These are phyloP conservation scores for Anastrepha ludens DNA, from an alignment of 1,140 invertebrate genomes.

Conservation along the genomic window DNA sequence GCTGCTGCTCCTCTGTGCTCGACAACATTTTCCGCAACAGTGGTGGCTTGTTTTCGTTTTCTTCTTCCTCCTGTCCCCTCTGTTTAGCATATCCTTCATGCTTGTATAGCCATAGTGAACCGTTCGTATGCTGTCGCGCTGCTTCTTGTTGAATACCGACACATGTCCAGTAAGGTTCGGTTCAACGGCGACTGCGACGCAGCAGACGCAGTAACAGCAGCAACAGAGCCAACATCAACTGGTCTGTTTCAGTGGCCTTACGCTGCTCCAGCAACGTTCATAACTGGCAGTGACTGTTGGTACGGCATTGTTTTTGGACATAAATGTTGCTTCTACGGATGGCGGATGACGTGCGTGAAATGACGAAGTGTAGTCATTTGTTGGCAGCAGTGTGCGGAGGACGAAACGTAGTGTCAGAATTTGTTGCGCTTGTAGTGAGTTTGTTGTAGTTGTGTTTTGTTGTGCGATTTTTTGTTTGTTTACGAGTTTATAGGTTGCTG, in stretches of 20 bases:
- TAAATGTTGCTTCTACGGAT: neutral
- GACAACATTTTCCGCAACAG: neutral
- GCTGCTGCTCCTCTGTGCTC: neutral
- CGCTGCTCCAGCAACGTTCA: neutral
- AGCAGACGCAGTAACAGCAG: neutral
- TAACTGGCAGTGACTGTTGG: slow-evolving; percentile 35
- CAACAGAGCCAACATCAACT: neutral
- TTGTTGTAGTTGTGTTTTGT: slow-evolving; percentile 9
- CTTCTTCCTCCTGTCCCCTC: neutral
- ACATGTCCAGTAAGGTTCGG: slow-evolving; percentile 18
- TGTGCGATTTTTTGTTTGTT: neutral
- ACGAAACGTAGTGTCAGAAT: slow-evolving; percentile 4
- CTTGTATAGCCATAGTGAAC: neutral
- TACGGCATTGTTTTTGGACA: slow-evolving; percentile 24
- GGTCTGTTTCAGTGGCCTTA: slow-evolving; percentile 22
- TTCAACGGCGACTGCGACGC: neutral
- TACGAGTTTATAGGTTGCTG: neutral
- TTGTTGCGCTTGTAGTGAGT: slow-evolving; percentile 10
- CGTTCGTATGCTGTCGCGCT: neutral
- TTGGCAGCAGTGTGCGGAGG: neutral
- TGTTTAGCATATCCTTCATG: neutral
- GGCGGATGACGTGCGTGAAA: neutral
- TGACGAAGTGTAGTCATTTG: neutral
- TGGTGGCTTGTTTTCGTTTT: neutral
- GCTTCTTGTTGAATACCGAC: slow-evolving; percentile 22